Conservation (phyloP, 1,140 invertebrate species). For the Achroia grisella region DNA sequence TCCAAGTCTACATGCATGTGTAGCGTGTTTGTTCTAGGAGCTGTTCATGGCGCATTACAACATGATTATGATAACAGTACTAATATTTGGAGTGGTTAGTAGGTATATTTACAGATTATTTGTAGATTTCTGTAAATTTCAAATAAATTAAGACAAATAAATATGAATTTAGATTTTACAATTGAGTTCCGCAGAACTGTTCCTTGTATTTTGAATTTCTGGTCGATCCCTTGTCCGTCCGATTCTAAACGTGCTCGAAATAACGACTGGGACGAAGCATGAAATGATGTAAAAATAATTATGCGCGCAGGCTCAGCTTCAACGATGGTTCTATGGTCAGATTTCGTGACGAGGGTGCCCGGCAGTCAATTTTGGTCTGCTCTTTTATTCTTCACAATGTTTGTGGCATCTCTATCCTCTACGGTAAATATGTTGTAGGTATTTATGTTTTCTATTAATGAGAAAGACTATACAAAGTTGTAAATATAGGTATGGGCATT, state of each 20-base stretch:
- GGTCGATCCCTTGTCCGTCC: too few relatives aligned
- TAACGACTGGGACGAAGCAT: too few relatives aligned
- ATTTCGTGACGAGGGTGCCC: constrained; percentile 43
- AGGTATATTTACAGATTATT: not conserved
- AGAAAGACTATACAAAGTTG: too few relatives aligned
- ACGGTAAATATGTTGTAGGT: too few relatives aligned
- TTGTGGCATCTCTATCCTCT: constrained; percentile 36
- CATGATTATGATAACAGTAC: constrained; percentile 47
- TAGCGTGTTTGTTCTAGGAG: constrained; percentile 36
- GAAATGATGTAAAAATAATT: not conserved
- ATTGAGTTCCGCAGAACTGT: too few relatives aligned
- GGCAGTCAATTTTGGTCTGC: constrained; percentile 62
- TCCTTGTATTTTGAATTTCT: too few relatives aligned
- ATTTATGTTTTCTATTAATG: too few relatives aligned
- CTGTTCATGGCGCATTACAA: constrained; percentile 40
- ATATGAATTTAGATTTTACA: too few relatives aligned
- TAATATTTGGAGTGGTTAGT: constrained; percentile 38
- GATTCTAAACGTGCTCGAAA: too few relatives aligned
- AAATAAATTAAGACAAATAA: too few relatives aligned
- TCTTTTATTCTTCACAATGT: constrained; percentile 52
- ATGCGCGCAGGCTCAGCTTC: constrained; percentile 37
- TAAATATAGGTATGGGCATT: too few relatives aligned
- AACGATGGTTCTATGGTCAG: constrained; percentile 52
- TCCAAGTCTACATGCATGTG: constrained; percentile 37
- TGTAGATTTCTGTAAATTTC: too few relatives aligned